These are phyloP conservation scores for Plebejus melissa DNA, from an alignment of 2,888 invertebrate genomes.

Conservation along the genomic window DNA sequence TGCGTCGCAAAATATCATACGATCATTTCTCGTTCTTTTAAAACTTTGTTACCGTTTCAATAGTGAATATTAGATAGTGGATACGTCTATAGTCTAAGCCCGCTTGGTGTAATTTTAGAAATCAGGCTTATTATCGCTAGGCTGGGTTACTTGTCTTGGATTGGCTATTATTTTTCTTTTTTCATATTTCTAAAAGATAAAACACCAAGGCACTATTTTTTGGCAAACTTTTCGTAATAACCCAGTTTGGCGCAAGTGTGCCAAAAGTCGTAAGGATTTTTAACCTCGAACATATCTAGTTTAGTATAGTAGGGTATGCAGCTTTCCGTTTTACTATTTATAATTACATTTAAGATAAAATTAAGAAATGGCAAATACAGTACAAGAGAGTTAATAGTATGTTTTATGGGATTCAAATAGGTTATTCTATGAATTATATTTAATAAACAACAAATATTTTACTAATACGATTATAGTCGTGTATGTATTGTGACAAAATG, in stretches of 20 bases:
- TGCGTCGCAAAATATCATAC: too few species aligned
- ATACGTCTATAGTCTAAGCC: not conserved
- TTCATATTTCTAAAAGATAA: not conserved
- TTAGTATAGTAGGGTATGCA: not conserved
- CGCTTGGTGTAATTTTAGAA: not conserved
- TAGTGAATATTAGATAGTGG: too few species aligned
- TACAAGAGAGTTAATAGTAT: not conserved
- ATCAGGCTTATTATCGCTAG: not conserved
- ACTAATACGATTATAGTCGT: slow-evolving; percentile 6
- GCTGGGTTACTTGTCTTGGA: not conserved
- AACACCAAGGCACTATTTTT: too few species aligned
- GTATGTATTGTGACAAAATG: not conserved
- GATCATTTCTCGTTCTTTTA: too few species aligned
- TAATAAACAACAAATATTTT: not conserved
- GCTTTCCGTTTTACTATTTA: not conserved
- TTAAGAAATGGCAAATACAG: not conserved
- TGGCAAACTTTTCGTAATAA: too few species aligned
- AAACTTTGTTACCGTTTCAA: too few species aligned
- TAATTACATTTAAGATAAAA: not conserved
- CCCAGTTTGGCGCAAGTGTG: not conserved
- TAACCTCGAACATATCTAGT: not conserved
- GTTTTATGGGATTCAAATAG: not conserved
- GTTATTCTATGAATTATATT: slow-evolving; percentile 2
- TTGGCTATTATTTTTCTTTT: not conserved
- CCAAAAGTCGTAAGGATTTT: not conserved